Conservation (phyloP, 2,888 invertebrate genomes). For the Quadroppia sp. region DNA sequence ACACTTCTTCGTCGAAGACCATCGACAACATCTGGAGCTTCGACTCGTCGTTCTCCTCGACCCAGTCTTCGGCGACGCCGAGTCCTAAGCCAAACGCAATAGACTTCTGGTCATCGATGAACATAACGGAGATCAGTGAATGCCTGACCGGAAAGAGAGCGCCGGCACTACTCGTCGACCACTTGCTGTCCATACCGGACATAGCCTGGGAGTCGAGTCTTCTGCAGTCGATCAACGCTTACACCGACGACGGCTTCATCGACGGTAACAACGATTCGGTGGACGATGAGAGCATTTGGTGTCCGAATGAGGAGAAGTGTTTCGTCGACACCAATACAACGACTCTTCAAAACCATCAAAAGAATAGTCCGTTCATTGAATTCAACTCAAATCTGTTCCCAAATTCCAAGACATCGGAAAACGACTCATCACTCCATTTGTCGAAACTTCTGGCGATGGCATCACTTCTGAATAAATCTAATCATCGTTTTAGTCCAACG, state of each 20-base stretch:
- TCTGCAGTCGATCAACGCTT: not conserved
- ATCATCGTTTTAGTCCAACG: not conserved
- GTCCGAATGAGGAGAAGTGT: not conserved
- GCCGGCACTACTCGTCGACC: not conserved
- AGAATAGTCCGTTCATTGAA: conserved; percentile 32
- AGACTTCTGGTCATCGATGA: conserved; percentile 17
- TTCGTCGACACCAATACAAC: not conserved
- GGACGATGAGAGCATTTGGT: not conserved
- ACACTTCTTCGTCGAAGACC: not conserved
- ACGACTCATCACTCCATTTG: not conserved
- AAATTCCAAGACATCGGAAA: not conserved
- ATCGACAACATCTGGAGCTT: conserved; percentile 28
- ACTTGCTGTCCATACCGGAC: not conserved
- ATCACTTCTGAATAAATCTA: not conserved
- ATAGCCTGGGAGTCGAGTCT: not conserved
- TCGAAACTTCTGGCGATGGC: not conserved
- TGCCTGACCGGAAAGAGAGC: not conserved
- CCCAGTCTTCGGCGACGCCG: conserved; percentile 22
- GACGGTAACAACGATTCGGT: not conserved
- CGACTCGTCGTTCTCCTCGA: conserved; percentile 21
- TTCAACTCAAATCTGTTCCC: not conserved
- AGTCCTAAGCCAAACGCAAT: conserved; percentile 5
- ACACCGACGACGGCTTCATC: conserved; percentile 19
- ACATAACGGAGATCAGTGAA: not conserved
- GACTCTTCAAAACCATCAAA: conserved; percentile 15